Conservation (phyloP, 1,140 invertebrate species). For the Anastrepha ludens region DNA sequence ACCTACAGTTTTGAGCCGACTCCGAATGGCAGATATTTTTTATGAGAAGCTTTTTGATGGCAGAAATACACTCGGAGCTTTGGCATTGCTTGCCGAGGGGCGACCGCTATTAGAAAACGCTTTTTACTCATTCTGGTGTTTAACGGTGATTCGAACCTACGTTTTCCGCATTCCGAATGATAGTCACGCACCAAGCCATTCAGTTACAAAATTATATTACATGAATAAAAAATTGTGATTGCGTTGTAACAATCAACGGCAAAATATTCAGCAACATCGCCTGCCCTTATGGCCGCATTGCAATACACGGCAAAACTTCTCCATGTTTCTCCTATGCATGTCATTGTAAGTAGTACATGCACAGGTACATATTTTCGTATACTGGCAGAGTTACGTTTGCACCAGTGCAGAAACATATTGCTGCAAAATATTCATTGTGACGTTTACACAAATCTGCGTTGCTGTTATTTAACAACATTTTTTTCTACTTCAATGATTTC, state of each 20-base stretch:
- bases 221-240: not conserved
- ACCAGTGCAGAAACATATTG: not conserved
- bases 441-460: not conserved
- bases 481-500: slow-evolving; percentile 29
- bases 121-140: no score
- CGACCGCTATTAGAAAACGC: no score
- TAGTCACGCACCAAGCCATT: not conserved
- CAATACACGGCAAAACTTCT: not conserved
- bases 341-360: no score
- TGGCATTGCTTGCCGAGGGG: no score
- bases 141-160: no score
- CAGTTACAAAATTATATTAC: not conserved
- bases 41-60: no score
- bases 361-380: not conserved
- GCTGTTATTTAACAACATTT: slow-evolving; percentile 43
- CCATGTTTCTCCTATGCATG: not conserved
- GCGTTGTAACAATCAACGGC: not conserved
- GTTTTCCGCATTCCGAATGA: no score
- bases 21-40: no score
- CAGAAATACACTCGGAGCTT: no score
- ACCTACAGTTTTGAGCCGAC: no score
- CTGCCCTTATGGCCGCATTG: not conserved
- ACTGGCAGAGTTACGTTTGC: not conserved
- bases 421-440: not conserved
- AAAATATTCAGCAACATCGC: not conserved